Evolutionary conservation across 2,113 vertebrate species (phyloP), one percentile per base, ranked within the genome.

Genomic region (Poecile atricapillus): DNA sequence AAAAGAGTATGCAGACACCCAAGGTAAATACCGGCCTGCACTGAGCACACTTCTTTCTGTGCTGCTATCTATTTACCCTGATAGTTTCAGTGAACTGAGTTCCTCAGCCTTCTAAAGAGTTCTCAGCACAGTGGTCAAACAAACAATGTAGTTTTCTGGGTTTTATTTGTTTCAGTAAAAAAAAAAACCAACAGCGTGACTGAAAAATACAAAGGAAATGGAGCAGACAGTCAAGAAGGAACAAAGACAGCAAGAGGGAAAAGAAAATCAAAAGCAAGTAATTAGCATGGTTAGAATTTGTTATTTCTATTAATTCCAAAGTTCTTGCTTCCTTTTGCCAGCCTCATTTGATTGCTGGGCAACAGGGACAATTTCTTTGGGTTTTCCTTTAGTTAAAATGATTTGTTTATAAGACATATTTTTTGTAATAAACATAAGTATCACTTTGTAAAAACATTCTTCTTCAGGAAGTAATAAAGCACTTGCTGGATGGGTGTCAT

Each of bases 391-490:
- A 49, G 59, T 47, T 93, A 70, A 90, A 95, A 68, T 25, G 0
- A 43, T 64, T 91, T 78, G 55, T 90, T 60, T 85, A 14, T 79
- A 91, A 70, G 63, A 47, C 1, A 0, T 62, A 25, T 52, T 69
- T 65, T 74, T 88, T 86, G 43, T 70, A 67, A 49, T 74, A 81
- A 69, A 43, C 25, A 12, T 69, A 77, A 70, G 13, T 37, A 77
- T 74, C n/a, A 37, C 52, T 90, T 96, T 28, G 33, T 62, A 47
- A 81, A 90, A 85, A 80, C 75, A 46, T 64, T 92, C 33, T 52
- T 91, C 70, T 95, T 69, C 43, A 56, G 82, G 90, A 95, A 93
- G 58, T 28, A 76, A 80, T 81, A 76, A 90, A 93, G 85, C 46
- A 46, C 14, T 85, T 88, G 75, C 86, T 86, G 88, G 73, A 63